Conservation (phyloP, 2,888 invertebrate species). For the Eumerus sabulonum region DNA sequence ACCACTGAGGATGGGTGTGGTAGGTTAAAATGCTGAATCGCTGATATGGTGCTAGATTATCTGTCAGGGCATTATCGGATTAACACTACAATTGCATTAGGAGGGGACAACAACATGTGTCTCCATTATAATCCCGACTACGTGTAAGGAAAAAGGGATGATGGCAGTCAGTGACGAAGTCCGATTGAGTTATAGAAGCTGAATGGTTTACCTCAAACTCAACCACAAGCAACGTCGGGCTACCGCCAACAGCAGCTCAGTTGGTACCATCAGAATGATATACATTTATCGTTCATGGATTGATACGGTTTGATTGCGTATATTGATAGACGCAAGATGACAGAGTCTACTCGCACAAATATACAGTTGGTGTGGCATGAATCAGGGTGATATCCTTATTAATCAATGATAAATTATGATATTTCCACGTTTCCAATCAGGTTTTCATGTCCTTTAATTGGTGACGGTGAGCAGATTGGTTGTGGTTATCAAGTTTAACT, state of each 20-base stretch:
- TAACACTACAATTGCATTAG: conserved; percentile 31
- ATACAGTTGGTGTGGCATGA: no score
- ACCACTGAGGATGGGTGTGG: not conserved
- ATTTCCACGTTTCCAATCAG: conserved; percentile 37
- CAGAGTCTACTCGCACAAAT: no score
- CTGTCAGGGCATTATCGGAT: conserved; percentile 29
- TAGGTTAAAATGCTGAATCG: conserved; percentile 36
- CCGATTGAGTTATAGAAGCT: conserved; percentile 32
- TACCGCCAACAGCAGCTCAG: no score
- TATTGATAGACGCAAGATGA: no score
- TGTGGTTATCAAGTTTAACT: conserved; percentile 4
- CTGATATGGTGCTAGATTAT: conserved; percentile 38
- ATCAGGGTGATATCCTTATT: conserved; percentile 29
- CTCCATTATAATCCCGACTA: conserved; percentile 6
- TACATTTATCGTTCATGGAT: no score
- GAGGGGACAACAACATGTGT: not conserved
- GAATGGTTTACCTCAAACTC: conserved; percentile 9
- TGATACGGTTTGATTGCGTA: no score
- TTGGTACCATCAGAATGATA: no score
- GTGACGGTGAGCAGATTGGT: conserved; percentile 38
- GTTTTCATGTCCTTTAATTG: conserved; percentile 25
- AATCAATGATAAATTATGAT: conserved; percentile 27
- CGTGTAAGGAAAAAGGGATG: conserved; percentile 1
- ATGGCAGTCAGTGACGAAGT: conserved; percentile 8
- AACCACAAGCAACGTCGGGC: no score